Base-by-base conservation (phyloP, 2,797 vertebrate species). In the Manis pentadactyla region DNA sequence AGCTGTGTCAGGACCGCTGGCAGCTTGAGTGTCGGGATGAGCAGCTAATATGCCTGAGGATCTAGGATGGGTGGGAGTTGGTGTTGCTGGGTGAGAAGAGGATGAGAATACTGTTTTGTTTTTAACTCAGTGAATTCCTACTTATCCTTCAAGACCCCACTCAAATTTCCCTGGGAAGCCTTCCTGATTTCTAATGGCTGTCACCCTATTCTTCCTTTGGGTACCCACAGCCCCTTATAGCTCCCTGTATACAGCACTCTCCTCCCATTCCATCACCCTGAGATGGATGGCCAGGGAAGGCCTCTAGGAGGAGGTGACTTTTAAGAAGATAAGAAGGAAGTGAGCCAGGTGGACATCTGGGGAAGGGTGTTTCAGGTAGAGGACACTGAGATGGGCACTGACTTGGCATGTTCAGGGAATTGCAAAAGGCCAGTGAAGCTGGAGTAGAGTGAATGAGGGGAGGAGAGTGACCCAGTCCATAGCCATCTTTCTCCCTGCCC, bases 141-240 rank as follows among this genome's bases (percentile, higher is more conserved):
- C 31, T 81, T 34, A 73, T 90, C 84, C 69, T 63, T 96, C 61
- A 95, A 57, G 31, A 63, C 57, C 78, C 78, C 49, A 88, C 53
- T 57, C 68, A 90, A 34, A 92, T 66, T 55, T 39, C 51, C 53
- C 73, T 18, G 17, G 55, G 39, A 96, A 82, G 53, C 46, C 87
- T 27, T 82, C 10, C 29, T 91, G 88, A 51, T 82, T 83, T 83
- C 69, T 66, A 51, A 95, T 61, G 42, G 27, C 59, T 34, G 25
- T 77, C 39, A 53, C 23, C n/a, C 25, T 73, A n/a, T 79, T 23
- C 64, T 92, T 75, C 29, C 25, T 89, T 18, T 86, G 53, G 19
- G 39, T 11, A 64, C 29, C 18, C 66, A 59, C 2, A 8, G 17
- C 13, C 31, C 73, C 42, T 78, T 74, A 64, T 61, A 55, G 75